These are phyloP conservation scores for Ochropleura leucogaster DNA, from an alignment of 2,888 invertebrate species.

Conservation along the genomic window DNA sequence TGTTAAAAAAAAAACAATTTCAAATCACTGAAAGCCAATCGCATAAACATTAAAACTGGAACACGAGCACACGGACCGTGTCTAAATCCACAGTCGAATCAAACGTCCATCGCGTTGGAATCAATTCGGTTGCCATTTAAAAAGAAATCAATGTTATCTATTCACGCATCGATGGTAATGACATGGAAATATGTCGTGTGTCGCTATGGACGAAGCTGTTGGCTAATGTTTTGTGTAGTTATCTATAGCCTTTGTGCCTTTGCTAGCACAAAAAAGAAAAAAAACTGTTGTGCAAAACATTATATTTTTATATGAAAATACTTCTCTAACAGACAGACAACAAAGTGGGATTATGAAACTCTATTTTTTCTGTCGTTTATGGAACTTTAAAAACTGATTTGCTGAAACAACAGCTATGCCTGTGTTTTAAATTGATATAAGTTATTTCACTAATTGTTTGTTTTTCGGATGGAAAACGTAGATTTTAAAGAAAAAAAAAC, in stretches of 20 bases:
- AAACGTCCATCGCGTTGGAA: constrained; percentile 2
- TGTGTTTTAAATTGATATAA: neutral
- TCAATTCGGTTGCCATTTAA: constrained; percentile 37
- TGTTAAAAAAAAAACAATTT: constrained; percentile 2
- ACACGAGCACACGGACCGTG: constrained; percentile 1
- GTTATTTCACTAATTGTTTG: too few species aligned
- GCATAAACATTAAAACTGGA: constrained; percentile 20
- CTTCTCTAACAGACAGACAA: neutral
- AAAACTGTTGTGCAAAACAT: neutral
- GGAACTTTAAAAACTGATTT: neutral
- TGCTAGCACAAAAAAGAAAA: neutral
- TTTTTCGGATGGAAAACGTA: too few species aligned
- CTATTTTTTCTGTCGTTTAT: neutral
- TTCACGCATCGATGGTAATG: constrained; percentile 47
- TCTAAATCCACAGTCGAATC: constrained; percentile 13
- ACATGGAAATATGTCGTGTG: constrained; percentile 20
- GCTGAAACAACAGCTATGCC: neutral
- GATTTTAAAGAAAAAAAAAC: too few species aligned
- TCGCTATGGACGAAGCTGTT: constrained; percentile 10
- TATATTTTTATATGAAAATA: neutral
- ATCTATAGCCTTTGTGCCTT: constrained; percentile 9
- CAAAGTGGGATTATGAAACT: neutral
- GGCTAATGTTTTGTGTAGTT: constrained; percentile 41
- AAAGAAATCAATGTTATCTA: constrained; percentile 59
- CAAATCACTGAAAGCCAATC: neutral